A percentile compares a stretch with the other conserved stretches of the same genome.
Evolutionary conservation across 2,113 vertebrate species (phyloP).

Genomic region (Cacatua alba): DNA sequence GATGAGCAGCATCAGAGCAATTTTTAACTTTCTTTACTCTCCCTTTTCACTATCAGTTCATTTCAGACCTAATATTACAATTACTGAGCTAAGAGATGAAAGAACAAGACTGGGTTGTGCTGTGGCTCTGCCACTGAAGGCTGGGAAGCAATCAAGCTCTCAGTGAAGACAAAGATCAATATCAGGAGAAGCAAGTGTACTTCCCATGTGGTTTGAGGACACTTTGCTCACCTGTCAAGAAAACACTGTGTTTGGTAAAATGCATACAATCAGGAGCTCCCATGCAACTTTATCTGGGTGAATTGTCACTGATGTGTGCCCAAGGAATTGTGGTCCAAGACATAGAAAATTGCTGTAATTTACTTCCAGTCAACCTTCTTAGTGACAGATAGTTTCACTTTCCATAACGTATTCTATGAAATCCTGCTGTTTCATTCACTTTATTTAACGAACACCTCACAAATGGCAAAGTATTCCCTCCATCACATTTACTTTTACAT

Average conservation of each 20-base stretch:
- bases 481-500: background rate
- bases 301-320: background rate
- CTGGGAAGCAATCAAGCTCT: background rate
- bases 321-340: background rate
- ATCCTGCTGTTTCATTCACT: background rate
- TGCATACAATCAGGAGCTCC: background rate
- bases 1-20: background rate
- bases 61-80: background rate
- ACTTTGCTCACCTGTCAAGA: background rate
- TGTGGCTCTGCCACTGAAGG: accelerated
- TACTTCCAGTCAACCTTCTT: background rate
- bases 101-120: background rate
- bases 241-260: background rate
- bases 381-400: background rate
- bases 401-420: background rate
- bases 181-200: background rate
- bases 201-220: background rate
- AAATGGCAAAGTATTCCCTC: background rate
- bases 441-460: background rate
- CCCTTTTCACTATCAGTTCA: background rate
- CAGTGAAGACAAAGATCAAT: background rate
- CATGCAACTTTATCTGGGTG: background rate
- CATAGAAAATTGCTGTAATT: background rate
- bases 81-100: background rate
- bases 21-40: background rate